Evolutionary conservation across 2,888 invertebrate genomes (phyloP).

Genomic region (Parnassius smintheus): DNA sequence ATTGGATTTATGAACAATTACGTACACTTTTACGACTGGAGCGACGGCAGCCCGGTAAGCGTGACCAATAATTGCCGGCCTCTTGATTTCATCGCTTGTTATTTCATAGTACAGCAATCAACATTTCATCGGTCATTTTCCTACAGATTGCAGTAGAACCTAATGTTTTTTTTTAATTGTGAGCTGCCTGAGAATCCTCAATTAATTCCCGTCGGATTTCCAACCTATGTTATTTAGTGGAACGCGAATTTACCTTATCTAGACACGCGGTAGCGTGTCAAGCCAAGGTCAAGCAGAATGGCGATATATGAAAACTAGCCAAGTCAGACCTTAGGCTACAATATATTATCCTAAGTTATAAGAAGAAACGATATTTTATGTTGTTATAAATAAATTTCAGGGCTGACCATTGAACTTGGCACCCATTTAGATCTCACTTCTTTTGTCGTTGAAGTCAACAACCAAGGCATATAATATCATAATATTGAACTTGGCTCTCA

Average conservation of each 20-base stretch:
- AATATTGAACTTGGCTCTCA: no score
- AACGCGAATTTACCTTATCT: slow-evolving; percentile 46
- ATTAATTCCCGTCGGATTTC: slow-evolving; percentile 53
- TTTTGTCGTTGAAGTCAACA: no score
- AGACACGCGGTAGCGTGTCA: no score
- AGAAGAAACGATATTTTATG: no score
- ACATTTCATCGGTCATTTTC: slow-evolving; percentile 36
- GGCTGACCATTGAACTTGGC: no score
- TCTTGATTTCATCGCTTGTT: slow-evolving; percentile 39
- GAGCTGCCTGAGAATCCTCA: slow-evolving; percentile 52
- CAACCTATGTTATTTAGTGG: slow-evolving; percentile 59
- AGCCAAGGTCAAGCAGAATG: no score
- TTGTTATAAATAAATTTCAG: no score
- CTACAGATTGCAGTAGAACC: slow-evolving; percentile 38
- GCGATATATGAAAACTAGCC: no score
- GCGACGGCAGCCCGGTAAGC: slow-evolving; percentile 39
- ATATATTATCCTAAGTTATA: no score
- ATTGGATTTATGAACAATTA: slow-evolving; percentile 22
- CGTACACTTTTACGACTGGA: slow-evolving; percentile 23
- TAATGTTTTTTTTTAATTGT: slow-evolving; percentile 59
- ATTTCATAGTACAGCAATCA: slow-evolving; percentile 39
- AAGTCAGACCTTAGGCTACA: no score
- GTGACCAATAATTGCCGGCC: slow-evolving; percentile 45
- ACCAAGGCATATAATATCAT: no score
- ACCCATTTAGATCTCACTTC: no score